Base-by-base conservation (phyloP, 2,113 vertebrate genomes). In the Gallinago paraguaiae region DNA sequence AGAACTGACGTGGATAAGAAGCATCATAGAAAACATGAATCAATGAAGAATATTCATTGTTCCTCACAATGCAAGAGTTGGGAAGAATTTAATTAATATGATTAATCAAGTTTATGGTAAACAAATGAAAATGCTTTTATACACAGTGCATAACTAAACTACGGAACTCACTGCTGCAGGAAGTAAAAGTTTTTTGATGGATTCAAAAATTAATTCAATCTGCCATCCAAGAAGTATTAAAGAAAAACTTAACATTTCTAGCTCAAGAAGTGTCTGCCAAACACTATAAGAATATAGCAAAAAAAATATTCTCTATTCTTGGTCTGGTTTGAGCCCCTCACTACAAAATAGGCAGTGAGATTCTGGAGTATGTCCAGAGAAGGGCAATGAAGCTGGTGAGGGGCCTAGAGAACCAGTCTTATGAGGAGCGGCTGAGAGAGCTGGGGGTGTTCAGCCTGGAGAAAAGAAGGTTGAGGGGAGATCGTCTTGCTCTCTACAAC, bases 111-210 rank as follows among this genome's bases (percentile, higher is more conserved):
- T 59, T 90, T n/a, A 35, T 13, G 6, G 3, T 48, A 39, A 54
- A 54, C 8, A 76, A 45, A 33, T 45, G 4, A 53, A 56, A 56
- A 22, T 20, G 0, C 6, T 56, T 78, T 86, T 15, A 12, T 45
- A 53, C 11, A 31, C 3, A 30, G 2, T 27, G 7, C 10, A 2
- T 28, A 86, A 39, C 5, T 83, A 17, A 92, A 53, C 3, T 28
- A 4, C 19, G 6, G 12, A 64, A 61, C 2, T 33, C 19, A 4
- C 17, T 65, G 10, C 7, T 64, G 13, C 46, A 65, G 13, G 16
- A 77, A 8, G 2, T 19, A 19, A 63, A 76, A 31, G 2, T 0
- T 9, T 17, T 82, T 35, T 56, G 2, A 17, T 24, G 5, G 11
- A 20, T 65, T 60, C 17, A 57, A 78, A 56, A 50, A 57, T 3